These are phyloP conservation scores for Syngnathoides biaculeatus DNA, from an alignment of 2,113 vertebrate genomes.

Conservation along the genomic window DNA sequence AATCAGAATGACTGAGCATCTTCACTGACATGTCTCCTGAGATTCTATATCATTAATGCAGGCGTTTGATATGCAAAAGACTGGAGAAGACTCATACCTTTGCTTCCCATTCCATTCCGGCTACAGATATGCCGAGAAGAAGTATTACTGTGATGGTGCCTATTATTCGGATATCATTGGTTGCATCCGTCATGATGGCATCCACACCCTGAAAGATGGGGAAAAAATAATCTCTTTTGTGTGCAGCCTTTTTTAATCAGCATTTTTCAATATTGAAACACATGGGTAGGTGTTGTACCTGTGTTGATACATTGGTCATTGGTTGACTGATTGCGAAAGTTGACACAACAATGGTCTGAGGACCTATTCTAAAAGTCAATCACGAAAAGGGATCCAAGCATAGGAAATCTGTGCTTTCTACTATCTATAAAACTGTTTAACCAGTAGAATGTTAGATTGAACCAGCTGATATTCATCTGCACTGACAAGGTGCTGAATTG, in stretches of 20 bases:
- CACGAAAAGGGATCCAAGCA: too few relatives aligned
- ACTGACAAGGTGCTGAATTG: too few relatives aligned
- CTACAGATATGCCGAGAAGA: slow-evolving; percentile 92
- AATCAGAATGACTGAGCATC: too few relatives aligned
- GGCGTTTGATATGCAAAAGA: not conserved
- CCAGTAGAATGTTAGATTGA: too few relatives aligned
- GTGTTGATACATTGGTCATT: too few relatives aligned
- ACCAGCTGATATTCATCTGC: too few relatives aligned
- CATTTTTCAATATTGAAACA: not conserved
- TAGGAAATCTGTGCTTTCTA: too few relatives aligned
- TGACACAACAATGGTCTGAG: too few relatives aligned
- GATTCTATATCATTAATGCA: not conserved
- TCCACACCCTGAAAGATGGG: slow-evolving; percentile 73
- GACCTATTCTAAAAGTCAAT: too few relatives aligned
- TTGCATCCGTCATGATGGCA: slow-evolving; percentile 82
- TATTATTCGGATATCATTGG: slow-evolving; percentile 91
- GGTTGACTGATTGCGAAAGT: too few relatives aligned
- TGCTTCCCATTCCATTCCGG: slow-evolving; percentile 99
- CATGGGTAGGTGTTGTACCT: too few relatives aligned
- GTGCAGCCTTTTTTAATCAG: not conserved
- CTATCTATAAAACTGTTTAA: too few relatives aligned
- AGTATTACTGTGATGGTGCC: slow-evolving; percentile 91
- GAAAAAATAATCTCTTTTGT: not conserved
- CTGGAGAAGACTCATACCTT: slow-evolving; percentile 74
- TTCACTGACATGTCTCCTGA: not conserved